Percentiles rank a stretch among this genome's conserved stretches.
Conservation (phyloP, 1,140 invertebrate genomes). For the Heterodera carotae region DNA sequence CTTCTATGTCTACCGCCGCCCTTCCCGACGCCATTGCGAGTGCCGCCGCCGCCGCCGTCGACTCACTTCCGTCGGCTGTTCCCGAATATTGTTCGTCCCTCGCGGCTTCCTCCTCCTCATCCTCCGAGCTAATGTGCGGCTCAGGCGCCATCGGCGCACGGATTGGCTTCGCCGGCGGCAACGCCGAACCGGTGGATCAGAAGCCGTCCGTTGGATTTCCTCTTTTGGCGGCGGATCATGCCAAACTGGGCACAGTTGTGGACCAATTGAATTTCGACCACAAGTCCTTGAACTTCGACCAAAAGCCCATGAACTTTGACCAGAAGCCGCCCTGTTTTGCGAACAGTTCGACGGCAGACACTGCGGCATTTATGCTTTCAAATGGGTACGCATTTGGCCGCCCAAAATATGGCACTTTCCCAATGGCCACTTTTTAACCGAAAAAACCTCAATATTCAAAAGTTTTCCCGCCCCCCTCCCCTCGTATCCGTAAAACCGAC, state of each 20-base stretch:
- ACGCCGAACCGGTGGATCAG: not conserved
- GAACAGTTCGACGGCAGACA: not conserved
- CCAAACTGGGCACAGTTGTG: not conserved
- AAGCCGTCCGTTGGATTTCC: slow-evolving; percentile 2
- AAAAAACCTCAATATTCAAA: too few relatives aligned
- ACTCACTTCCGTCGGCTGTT: not conserved
- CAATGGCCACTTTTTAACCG: too few relatives aligned
- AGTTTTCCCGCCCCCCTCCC: too few relatives aligned
- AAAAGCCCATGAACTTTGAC: not conserved
- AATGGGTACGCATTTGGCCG: not conserved
- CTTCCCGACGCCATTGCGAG: not conserved
- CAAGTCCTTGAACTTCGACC: too few relatives aligned
- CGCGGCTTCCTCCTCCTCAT: slow-evolving; percentile 2
- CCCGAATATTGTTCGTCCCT: not conserved
- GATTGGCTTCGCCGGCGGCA: not conserved
- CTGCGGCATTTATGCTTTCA: slow-evolving; percentile 6
- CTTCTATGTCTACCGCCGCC: not conserved
- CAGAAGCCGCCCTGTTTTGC: not conserved
- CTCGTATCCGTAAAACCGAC: too few relatives aligned
- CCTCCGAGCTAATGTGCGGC: slow-evolving; percentile 14
- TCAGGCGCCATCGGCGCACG: not conserved
- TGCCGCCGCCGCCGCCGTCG: slow-evolving; percentile 1
- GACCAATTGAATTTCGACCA: not conserved
- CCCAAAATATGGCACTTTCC: not conserved
- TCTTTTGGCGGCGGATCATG: not conserved